Evolutionary conservation across 2,797 vertebrate species (phyloP), one percentile per base, ranked within the genome.

Genomic region (Aulostomus chinensis): DNA sequence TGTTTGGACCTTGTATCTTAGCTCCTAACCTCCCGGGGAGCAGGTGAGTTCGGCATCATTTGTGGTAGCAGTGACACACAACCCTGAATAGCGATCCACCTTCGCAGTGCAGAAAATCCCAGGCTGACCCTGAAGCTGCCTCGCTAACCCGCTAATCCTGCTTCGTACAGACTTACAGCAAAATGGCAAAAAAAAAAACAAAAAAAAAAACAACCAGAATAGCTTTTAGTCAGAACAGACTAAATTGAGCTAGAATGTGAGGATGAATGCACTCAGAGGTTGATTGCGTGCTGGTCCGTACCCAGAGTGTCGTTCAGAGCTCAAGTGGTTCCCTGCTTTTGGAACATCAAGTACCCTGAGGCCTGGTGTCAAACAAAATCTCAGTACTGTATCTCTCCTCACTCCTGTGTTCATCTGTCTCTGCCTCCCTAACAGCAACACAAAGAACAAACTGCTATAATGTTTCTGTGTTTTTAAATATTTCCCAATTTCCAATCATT

Each of bases 331-430:
- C 4, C 12, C 11, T 67, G 70, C 67, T 58, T 69, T 68, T 80
- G 75, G 78, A 76, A 53, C 31, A 56, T 68, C 67, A 72, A 79
- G 56, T 21, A 53, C 50, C 71, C 76, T 5, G 46, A 76, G 73
- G 85, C 65, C 64, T 51, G 48, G 29, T 39, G 48, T 68, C 62
- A 49, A 70, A 61, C 26, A 49, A 63, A 45, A 59, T 56, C 67
- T 77, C 73, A 82, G 73, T 50, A 56, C 71, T 49, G 42, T 14
- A 61, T 54, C 42, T 40, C 31, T 51, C 5, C 12, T 29, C 46
- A 39, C 40, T 55, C 22, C 9, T 18, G 15, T 4, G 11, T 58
- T 61, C 34, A 45, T 53, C 24, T n/a, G n/a, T n/a, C n/a, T n/a
- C n/a, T n/a, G n/a, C n/a, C 9, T 51, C 31, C 3, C 8, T 10